phyloP scores from a whole-genome alignment of 2,113 vertebrate species.

The Ploceus nigricollis region DNA sequence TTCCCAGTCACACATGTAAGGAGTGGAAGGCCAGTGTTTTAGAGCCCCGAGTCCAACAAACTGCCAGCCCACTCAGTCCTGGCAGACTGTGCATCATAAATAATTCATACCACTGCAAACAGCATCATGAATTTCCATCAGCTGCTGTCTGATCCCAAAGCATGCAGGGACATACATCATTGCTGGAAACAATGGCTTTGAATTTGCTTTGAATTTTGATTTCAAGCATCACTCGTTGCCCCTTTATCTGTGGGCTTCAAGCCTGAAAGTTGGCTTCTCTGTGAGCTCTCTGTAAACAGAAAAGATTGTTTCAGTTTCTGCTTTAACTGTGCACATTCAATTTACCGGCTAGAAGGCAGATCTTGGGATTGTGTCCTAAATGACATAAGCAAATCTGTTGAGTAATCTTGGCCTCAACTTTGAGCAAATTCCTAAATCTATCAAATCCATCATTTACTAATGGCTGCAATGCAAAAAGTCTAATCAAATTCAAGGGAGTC shows the following conservation, averaged over 20 bases:
- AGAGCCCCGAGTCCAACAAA: not conserved
- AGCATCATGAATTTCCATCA: conserved; percentile 13
- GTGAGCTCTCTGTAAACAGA: not conserved
- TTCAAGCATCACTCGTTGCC: not conserved
- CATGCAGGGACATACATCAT: not conserved
- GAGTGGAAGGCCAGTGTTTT: not conserved
- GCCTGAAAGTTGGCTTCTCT: not conserved
- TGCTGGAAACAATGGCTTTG: not conserved
- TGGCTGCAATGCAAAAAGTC: not conserved
- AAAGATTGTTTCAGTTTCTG: not conserved
- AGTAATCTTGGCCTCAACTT: not conserved
- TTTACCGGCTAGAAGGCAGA: not conserved
- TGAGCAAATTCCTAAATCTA: not conserved
- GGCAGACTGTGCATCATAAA: not conserved
- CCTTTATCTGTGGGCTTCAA: not conserved
- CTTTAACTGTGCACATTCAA: not conserved
- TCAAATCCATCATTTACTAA: not conserved
- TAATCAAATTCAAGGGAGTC: not conserved
- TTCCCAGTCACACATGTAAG: not conserved
- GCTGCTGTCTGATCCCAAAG: not conserved
- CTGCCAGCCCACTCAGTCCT: not conserved
- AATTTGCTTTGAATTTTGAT: not conserved
- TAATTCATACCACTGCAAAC: not conserved
- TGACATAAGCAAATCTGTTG: not conserved
- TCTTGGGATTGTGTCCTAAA: not conserved